Base-by-base conservation (phyloP, 2,113 vertebrate genomes). In the Callospermophilus lateralis region DNA sequence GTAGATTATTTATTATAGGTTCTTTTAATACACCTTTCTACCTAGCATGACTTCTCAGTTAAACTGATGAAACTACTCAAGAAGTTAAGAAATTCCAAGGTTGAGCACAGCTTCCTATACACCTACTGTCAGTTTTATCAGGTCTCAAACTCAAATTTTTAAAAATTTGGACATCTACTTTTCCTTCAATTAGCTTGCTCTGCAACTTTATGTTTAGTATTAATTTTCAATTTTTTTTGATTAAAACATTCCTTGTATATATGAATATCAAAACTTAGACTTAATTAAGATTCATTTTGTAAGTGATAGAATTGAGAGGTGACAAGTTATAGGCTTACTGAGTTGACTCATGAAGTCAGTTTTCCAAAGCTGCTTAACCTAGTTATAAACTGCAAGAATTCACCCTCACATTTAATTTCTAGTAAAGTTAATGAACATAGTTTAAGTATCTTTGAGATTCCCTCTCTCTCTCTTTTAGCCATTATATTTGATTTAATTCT, bases 291-390 rank as follows among this genome's bases (percentile, higher is more conserved):
- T 76, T 92, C 1, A 8, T 76, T 93, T 76, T 65, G 10, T 91
- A 68, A 70, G 20, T 92, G 42, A n/a, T 12, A 70, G 10, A n/a
- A 55, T 11, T 63, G 45, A 90, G n/a, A 16, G 22, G 4, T 91
- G 61, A 81, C 7, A 42, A 48, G 1, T n/a, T 17, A 73, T 32
- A 63, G 28, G 34, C 77, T 94, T 89, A 74, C 10, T 78, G 45
- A 72, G 88, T n/a, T 81, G 17, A 90, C 17, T 83, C 79, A 88
- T 72, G 80, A 89, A 95, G 55, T 70, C 55, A 94, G 53, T 93
- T 72, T 84, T n/a, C 48, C 45, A 72, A 20, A 26, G 12, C 53
- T 84, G 7, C 15, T 95, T 53, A 92, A 70, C 1, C 34, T 86
- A 58, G 28, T 58, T 80, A 42, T 77, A 94, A 70, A 90, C 10